A percentile compares a stretch with the other conserved stretches of the same genome.
phyloP scores from a whole-genome alignment of 2,888 invertebrate species.

The Ennomos quercinarius region DNA sequence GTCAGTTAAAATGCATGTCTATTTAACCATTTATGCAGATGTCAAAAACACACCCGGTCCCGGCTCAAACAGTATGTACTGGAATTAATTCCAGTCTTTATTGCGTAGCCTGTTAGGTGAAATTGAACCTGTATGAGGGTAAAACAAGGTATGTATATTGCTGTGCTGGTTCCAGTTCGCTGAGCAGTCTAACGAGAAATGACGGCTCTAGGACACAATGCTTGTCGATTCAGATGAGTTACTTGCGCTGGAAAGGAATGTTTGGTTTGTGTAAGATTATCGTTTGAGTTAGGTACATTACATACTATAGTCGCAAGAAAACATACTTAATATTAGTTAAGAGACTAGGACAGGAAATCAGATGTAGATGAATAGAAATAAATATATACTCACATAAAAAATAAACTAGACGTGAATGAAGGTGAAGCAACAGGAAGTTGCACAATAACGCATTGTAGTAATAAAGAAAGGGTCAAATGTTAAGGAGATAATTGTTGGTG shows the following conservation, averaged over 20 bases:
- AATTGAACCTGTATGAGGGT: conserved; percentile 36
- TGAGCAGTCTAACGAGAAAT: conserved; percentile 61
- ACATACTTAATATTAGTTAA: too few species aligned
- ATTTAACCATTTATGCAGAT: conserved; percentile 59
- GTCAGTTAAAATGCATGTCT: conserved; percentile 61
- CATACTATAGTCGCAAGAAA: too few species aligned
- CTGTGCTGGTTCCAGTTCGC: conserved; percentile 49
- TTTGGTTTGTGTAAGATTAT: conserved; percentile 9
- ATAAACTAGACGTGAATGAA: conserved; percentile 33
- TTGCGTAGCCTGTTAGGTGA: conserved; percentile 34
- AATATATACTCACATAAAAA: conserved; percentile 23
- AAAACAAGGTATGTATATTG: conserved; percentile 36
- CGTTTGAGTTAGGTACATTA: not conserved
- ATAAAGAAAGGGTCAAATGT: conserved; percentile 83
- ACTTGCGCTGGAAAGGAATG: conserved; percentile 51
- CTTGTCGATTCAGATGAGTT: conserved; percentile 61
- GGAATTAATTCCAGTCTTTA: conserved; percentile 44
- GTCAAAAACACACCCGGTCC: conserved; percentile 45
- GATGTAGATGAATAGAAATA: not conserved
- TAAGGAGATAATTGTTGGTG: conserved; percentile 82
- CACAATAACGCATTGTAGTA: conserved; percentile 64
- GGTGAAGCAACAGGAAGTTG: conserved; percentile 62
- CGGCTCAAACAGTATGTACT: not conserved
- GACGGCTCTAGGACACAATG: conserved; percentile 66
- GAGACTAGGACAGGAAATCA: too few species aligned